phyloP scores from a whole-genome alignment of 1,140 invertebrate genomes.

The Leptinotarsa defecta region DNA sequence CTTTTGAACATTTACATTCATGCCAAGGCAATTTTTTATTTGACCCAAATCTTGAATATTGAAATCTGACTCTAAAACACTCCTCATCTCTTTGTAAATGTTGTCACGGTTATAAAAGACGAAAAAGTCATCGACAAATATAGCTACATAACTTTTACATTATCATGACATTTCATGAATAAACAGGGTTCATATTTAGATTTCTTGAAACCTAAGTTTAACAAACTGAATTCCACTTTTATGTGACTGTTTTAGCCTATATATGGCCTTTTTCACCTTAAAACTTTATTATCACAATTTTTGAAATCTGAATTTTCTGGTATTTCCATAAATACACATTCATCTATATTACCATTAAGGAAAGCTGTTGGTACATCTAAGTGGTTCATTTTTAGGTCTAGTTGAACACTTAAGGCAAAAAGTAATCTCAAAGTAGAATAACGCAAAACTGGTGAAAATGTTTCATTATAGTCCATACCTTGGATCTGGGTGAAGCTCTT shows the following conservation, averaged over 20 bases:
- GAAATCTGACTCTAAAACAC: too few relatives aligned
- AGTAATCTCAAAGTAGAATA: conserved; percentile 39
- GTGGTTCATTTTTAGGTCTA: conserved; percentile 19
- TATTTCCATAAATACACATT: conserved; percentile 44
- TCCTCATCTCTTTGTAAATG: too few relatives aligned
- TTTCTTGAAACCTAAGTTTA: conserved; percentile 40
- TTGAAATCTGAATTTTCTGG: conserved; percentile 41
- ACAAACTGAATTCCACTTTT: conserved; percentile 43
- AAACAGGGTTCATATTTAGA: conserved; percentile 49
- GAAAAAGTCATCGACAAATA: too few relatives aligned
- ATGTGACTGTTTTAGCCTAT: conserved; percentile 57
- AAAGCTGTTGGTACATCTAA: conserved; percentile 54
- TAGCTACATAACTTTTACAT: too few relatives aligned
- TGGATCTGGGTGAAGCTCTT: conserved; percentile 52
- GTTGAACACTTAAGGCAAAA: conserved; percentile 31
- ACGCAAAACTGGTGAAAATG: conserved; percentile 50
- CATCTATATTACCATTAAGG: conserved; percentile 44
- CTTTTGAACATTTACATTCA: too few relatives aligned
- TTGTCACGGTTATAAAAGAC: too few relatives aligned
- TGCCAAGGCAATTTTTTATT: too few relatives aligned
- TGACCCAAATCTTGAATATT: too few relatives aligned
- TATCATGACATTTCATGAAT: conserved; percentile 41
- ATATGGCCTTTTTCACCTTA: conserved; percentile 50
- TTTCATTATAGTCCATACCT: conserved; percentile 53
- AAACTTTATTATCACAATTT: conserved; percentile 41